Conservation (phyloP, 2,888 invertebrate species). For the Pasiphila rectangulata region DNA sequence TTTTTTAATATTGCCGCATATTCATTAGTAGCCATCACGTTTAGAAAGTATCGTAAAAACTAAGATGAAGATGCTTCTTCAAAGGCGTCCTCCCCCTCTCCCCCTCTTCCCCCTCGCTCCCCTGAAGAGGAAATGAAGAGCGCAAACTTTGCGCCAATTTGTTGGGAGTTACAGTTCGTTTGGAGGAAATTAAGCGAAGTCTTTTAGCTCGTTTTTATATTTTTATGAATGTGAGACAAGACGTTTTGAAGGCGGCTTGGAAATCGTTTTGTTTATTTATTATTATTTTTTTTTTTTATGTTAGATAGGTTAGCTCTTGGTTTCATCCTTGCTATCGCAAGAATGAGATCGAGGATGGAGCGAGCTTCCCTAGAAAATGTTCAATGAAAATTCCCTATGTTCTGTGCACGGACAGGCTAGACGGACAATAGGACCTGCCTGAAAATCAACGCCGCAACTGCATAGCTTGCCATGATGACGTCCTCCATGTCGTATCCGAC, state of each 20-base stretch:
- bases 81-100: constrained; percentile 4
- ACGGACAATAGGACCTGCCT: no score
- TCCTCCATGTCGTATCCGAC: no score
- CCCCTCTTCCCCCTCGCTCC: neutral
- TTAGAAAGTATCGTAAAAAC: constrained; percentile 15
- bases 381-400: no score
- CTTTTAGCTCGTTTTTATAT: constrained; percentile 1
- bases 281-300: neutral
- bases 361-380: no score
- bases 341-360: no score
- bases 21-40: constrained; percentile 5
- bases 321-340: neutral
- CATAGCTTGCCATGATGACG: no score
- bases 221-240: neutral
- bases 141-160: constrained; percentile 28
- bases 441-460: no score
- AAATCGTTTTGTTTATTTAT: neutral
- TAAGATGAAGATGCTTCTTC: constrained; percentile 10
- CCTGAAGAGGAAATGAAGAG: constrained; percentile 31
- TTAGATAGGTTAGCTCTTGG: neutral
- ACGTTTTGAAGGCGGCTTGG: neutral
- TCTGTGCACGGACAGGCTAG: no score
- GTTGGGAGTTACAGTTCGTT: constrained; percentile 18
- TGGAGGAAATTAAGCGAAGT: constrained; percentile 21
- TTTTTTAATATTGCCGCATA: neutral